These are phyloP conservation scores for Apomyelois bistriatella DNA, from an alignment of 2,888 invertebrate genomes.

Conservation along the genomic window DNA sequence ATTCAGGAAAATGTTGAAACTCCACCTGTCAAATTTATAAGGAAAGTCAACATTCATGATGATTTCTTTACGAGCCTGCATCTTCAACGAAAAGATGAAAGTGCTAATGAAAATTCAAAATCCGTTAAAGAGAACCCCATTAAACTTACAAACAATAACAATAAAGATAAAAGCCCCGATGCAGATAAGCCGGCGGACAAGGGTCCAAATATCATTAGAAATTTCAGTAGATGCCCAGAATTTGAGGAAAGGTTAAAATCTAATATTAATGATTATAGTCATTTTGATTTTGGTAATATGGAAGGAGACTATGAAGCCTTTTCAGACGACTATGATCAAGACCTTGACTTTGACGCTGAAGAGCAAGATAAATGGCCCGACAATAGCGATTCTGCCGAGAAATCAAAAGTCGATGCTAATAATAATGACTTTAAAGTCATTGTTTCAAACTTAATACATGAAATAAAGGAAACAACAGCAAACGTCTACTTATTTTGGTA, in stretches of 20 bases:
- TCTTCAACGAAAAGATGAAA: not conserved
- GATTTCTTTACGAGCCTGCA: constrained; percentile 3
- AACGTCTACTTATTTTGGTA: constrained; percentile 45
- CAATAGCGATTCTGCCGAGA: constrained; percentile 9
- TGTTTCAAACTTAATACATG: constrained; percentile 29
- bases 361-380: not conserved
- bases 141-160: not conserved
- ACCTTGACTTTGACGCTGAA: constrained; percentile 18
- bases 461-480: constrained; percentile 34
- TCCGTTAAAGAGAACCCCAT: not conserved
- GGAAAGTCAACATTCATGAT: not conserved
- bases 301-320: constrained; percentile 23
- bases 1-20: not conserved
- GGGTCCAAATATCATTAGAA: constrained; percentile 38
- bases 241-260: constrained; percentile 34
- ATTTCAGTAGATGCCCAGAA: constrained; percentile 36
- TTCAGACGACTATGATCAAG: constrained; percentile 24
- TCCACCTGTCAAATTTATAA: not conserved
- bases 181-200: constrained; percentile 4
- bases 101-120: not conserved
- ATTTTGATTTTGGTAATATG: constrained; percentile 5
- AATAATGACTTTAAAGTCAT: constrained; percentile 30
- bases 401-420: constrained; percentile 9
- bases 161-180: not conserved
- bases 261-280: constrained; percentile 3